phyloP scores from a whole-genome alignment of 2,113 vertebrate genomes.

The Neoarius graeffei region DNA sequence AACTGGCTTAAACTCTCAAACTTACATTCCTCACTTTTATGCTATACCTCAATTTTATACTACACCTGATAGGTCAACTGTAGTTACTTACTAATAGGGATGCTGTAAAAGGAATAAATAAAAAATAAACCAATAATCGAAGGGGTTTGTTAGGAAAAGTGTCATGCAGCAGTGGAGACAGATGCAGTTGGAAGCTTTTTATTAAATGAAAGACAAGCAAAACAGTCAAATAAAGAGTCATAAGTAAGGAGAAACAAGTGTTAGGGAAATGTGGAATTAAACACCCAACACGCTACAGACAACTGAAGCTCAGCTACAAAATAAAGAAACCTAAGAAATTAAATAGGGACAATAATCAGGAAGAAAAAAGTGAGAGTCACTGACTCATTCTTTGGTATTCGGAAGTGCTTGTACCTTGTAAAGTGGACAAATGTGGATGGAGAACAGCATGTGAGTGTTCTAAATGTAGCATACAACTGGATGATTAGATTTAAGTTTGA shows the following conservation, averaged over 20 bases:
- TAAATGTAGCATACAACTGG: not conserved
- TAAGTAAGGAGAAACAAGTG: not conserved
- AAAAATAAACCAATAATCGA: no score
- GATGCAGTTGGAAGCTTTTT: no score
- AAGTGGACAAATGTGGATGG: not conserved
- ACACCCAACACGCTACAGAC: no score
- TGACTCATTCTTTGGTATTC: not conserved
- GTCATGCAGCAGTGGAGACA: not conserved
- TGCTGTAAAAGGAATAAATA: no score
- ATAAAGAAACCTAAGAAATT: no score
- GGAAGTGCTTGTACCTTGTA: not conserved
- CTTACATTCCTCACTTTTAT: not conserved
- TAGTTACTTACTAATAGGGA: not conserved
- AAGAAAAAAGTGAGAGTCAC: no score
- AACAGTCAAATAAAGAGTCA: not conserved
- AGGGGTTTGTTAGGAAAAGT: not conserved
- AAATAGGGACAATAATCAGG: no score
- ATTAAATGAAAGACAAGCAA: not conserved
- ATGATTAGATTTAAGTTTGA: conserved; percentile 22
- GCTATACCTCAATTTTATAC: not conserved
- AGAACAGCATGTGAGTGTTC: not conserved
- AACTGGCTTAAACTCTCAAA: not conserved
- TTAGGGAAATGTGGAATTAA: no score
- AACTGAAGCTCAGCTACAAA: no score
- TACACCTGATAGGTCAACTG: not conserved